Conservation (phyloP, 2,888 invertebrate genomes). For the Adelphocoris suturalis region DNA sequence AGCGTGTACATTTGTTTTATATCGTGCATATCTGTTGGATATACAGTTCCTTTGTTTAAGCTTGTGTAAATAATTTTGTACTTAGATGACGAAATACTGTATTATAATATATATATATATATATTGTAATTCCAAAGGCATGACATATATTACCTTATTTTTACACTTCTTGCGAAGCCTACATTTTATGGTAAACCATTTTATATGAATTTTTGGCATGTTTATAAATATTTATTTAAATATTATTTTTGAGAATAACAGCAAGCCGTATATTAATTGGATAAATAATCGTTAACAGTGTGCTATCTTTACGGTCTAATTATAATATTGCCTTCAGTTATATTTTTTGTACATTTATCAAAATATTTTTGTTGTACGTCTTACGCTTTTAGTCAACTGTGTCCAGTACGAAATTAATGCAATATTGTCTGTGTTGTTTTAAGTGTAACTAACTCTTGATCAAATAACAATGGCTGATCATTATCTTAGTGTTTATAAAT, state of each 20-base stretch:
- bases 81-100: constrained; percentile 66
- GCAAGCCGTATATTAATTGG: constrained; percentile 63
- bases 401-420: constrained; percentile 62
- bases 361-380: constrained; percentile 62
- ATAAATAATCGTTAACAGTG: constrained; percentile 67
- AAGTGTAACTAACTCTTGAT: constrained; percentile 27
- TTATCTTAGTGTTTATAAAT: constrained; percentile 30
- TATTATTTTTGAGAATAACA: constrained; percentile 70
- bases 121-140: constrained; percentile 62
- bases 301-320: constrained; percentile 69
- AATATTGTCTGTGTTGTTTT: constrained; percentile 44
- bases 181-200: constrained; percentile 68
- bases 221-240: constrained; percentile 70
- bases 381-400: constrained; percentile 67
- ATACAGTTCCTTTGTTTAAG: constrained; percentile 71
- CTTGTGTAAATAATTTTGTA: constrained; percentile 70
- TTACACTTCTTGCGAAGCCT: constrained; percentile 69
- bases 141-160: constrained; percentile 69
- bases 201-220: constrained; percentile 69
- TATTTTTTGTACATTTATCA: constrained; percentile 45
- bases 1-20: constrained; percentile 68
- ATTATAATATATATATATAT: constrained; percentile 54
- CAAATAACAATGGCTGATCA: constrained; percentile 43
- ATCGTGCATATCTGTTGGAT: constrained; percentile 72
- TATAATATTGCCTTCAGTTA: constrained; percentile 66